phyloP scores from a whole-genome alignment of 2,888 invertebrate genomes.

The Apoda limacodes region DNA sequence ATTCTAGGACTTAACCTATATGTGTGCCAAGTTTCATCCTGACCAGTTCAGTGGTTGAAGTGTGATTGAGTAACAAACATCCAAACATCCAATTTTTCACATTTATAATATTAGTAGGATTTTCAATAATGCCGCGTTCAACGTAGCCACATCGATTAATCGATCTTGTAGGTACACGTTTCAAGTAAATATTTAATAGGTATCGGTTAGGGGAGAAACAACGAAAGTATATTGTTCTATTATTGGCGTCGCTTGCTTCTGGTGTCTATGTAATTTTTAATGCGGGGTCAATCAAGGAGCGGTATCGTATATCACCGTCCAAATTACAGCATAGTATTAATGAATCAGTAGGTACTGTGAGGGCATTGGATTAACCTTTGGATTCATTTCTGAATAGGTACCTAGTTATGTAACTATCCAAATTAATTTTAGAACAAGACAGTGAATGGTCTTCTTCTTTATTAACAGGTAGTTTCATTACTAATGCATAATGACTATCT shows the following conservation, averaged over 20 bases:
- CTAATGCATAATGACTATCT: conserved; percentile 61
- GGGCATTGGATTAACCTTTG: conserved; percentile 65
- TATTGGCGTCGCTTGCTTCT: conserved; percentile 46
- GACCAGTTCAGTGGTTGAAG: no score
- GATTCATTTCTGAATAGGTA: no score
- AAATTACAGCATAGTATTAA: conserved; percentile 61
- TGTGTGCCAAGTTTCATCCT: no score
- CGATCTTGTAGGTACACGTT: conserved; percentile 14
- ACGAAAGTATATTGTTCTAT: conserved; percentile 43
- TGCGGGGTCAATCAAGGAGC: conserved; percentile 68
- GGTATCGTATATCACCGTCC: conserved; percentile 65
- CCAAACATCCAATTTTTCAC: no score
- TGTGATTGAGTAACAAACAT: no score
- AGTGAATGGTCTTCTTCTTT: no score
- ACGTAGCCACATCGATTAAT: conserved; percentile 47
- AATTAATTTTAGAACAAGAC: no score
- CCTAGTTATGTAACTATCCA: no score
- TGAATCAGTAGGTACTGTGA: conserved; percentile 59
- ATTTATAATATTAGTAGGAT: no score
- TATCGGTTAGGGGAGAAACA: conserved; percentile 52
- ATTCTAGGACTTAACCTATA: no score
- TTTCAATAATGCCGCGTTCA: no score
- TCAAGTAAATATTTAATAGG: conserved; percentile 53
- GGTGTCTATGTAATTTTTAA: conserved; percentile 68
- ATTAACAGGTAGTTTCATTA: conserved; percentile 30